Evolutionary conservation across 2,888 invertebrate genomes (phyloP).

Genomic region (Nephrotoma guestfalica): DNA sequence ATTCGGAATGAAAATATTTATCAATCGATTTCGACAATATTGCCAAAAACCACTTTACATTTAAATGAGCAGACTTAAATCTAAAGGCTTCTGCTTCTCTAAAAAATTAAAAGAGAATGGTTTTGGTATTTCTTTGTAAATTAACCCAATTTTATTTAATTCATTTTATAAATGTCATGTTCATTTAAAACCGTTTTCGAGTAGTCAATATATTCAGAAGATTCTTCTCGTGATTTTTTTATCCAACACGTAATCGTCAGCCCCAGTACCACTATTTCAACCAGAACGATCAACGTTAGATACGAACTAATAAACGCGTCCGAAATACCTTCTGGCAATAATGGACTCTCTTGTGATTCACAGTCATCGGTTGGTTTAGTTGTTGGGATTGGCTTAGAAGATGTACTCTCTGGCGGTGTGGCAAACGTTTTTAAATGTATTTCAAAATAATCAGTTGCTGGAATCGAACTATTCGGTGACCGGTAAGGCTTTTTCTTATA

Average conservation of each 20-base stretch:
- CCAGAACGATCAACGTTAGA: background rate
- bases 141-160: background rate
- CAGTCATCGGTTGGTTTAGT: background rate
- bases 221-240: background rate
- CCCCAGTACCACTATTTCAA: background rate
- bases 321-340: background rate
- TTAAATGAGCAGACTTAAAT: too few species aligned
- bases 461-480: background rate
- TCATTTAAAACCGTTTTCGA: background rate
- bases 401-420: background rate
- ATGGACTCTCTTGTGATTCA: background rate
- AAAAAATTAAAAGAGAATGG: too few species aligned
- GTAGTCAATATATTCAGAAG: background rate
- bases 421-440: background rate
- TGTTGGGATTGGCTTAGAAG: background rate
- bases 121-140: too few species aligned
- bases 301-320: background rate
- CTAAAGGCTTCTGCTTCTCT: too few species aligned
- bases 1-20: too few species aligned
- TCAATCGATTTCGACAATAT: too few species aligned
- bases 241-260: background rate
- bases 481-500: background rate
- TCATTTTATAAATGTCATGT: background rate
- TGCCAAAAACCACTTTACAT: too few species aligned
- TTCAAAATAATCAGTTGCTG: background rate